These are phyloP conservation scores for Silvanus unidentatus DNA, from an alignment of 2,888 invertebrate species.

Conservation along the genomic window DNA sequence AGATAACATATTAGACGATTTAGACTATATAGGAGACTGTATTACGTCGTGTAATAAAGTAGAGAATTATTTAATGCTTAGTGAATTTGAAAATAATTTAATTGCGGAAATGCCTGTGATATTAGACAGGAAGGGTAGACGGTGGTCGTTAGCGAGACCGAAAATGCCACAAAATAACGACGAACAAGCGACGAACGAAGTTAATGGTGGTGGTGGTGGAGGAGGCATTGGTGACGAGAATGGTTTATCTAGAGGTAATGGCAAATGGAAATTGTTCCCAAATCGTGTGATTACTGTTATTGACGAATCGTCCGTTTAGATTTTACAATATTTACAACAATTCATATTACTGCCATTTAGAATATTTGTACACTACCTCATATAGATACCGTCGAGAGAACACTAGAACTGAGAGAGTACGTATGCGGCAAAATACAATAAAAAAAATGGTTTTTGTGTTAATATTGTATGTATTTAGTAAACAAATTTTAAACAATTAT, in stretches of 20 bases:
- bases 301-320: constrained; percentile 63
- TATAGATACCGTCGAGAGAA: background rate
- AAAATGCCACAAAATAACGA: constrained; percentile 46
- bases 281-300: constrained; percentile 71
- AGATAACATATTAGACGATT: constrained; percentile 70
- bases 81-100: constrained; percentile 79
- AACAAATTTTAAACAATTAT: no score
- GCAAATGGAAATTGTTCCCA: constrained; percentile 44
- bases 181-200: constrained; percentile 46
- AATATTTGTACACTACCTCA: constrained; percentile 1
- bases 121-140: constrained; percentile 63
- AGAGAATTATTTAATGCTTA: constrained; percentile 79
- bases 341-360: constrained; percentile 1
- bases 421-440: background rate
- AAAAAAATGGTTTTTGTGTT: constrained; percentile 2
- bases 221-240: constrained; percentile 41
- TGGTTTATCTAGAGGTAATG: constrained; percentile 39
- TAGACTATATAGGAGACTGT: constrained; percentile 76
- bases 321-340: constrained; percentile 1
- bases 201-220: no score
- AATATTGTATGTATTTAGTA: no score
- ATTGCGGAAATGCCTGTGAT: constrained; percentile 72
- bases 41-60: constrained; percentile 83
- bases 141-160: constrained; percentile 65
- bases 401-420: background rate